Evolutionary conservation across 1,140 invertebrate species (phyloP), one percentile per base, ranked within the genome.

Genomic region (Leptoteleia sp.): DNA sequence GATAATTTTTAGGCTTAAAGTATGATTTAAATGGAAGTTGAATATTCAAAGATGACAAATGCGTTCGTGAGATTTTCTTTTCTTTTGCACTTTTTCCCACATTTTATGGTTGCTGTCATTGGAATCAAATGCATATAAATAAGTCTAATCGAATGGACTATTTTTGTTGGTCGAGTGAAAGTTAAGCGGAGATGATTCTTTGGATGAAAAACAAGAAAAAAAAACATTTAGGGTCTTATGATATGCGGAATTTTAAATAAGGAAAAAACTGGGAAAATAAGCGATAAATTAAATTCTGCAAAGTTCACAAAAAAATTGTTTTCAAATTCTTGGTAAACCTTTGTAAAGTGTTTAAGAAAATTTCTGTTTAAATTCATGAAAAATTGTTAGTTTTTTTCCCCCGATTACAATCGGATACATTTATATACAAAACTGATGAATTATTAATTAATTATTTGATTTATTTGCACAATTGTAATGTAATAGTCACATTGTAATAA

Each of bases 211-310:
- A 29, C 27, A 19, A 29, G 22, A 25, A 25, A 29, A 29, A 29
- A 29, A 27, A 27, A 47, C 1, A 47, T 29, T 47, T 47, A 15
- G 25, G 12, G 29, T 47, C 43, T 27, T 13, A 50, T 50, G 16
- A 50, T 3, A 33, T 45, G 42, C 47, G n/a, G 48, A 52, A 52
- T 52, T 52, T 52, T 37, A 52, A 52, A 52, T 25, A 52, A 52
- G 48, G 33, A 52, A 52, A 48, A 48, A 48, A n/a, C 13, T 9
- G 13, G 45, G 17, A 37, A 52, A 54, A 54, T 38, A 54, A 11
- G 25, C 31, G 13, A 50, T 38, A 37, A 54, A 54, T 54, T 54
- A 38, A 37, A 38, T 37, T 25, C 16, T 17, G 25, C 11, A 38
- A 38, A 25, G 11, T 37, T 17, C 9, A 7, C 19, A 48, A 48